Percentiles rank a stretch among this genome's conserved stretches.
These are phyloP conservation scores for Alloscopus bannaensis DNA, from an alignment of 2,888 invertebrate species.

Conservation along the genomic window DNA sequence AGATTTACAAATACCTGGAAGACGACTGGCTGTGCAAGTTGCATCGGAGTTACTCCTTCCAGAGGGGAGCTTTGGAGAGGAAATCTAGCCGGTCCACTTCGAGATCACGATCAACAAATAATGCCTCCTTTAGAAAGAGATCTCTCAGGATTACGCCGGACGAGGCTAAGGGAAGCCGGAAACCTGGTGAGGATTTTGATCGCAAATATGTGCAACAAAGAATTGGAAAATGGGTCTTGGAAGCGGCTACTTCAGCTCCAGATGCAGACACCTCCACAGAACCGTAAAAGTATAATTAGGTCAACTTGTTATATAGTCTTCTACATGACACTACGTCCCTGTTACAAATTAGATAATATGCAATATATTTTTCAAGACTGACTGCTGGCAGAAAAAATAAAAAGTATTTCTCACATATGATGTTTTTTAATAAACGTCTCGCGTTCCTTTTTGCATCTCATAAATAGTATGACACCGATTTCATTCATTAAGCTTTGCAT, in stretches of 20 bases:
- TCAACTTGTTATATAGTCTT: no score
- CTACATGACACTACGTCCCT: background rate
- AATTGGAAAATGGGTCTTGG: slow-evolving; percentile 61
- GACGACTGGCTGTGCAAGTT: slow-evolving; percentile 77
- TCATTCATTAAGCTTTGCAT: no score
- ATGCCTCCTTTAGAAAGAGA: slow-evolving; percentile 56
- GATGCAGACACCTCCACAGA: background rate
- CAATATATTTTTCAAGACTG: slow-evolving; percentile 11
- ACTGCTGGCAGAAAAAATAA: background rate
- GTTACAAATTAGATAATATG: background rate
- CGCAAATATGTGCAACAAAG: slow-evolving; percentile 57
- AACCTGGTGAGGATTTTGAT: slow-evolving; percentile 58
- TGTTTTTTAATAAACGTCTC: no score
- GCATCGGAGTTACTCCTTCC: slow-evolving; percentile 52
- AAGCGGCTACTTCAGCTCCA: slow-evolving; percentile 32
- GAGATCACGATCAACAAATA: slow-evolving; percentile 61
- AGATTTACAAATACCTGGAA: slow-evolving; percentile 80
- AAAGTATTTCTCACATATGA: background rate
- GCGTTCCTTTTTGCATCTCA: no score
- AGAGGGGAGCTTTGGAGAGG: slow-evolving; percentile 58
- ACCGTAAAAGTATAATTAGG: background rate
- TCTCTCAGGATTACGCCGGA: slow-evolving; percentile 50
- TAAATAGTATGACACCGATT: no score
- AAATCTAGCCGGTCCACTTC: slow-evolving; percentile 63
- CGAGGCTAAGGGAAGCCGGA: slow-evolving; percentile 21